phyloP scores from a whole-genome alignment of 2,797 vertebrate species.

The Lagorchestes hirsutus region DNA sequence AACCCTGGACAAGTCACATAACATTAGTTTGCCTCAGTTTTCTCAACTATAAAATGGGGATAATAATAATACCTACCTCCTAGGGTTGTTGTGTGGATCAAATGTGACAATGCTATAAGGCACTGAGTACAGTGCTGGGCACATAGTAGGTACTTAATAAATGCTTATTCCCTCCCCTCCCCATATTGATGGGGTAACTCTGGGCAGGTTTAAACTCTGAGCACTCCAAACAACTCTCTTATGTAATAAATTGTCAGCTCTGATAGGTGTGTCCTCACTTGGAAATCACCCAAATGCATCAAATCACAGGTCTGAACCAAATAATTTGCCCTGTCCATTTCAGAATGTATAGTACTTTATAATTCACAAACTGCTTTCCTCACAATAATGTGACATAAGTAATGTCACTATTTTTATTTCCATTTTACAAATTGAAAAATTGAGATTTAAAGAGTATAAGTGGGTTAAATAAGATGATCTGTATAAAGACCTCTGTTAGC shows the following conservation, averaged over 20 bases:
- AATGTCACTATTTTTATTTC: background rate
- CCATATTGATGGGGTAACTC: background rate
- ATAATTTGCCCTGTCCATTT: background rate
- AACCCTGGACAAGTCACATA: background rate
- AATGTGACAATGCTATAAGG: background rate
- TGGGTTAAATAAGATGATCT: background rate
- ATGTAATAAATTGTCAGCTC: background rate
- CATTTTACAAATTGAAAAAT: background rate
- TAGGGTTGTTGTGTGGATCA: no score
- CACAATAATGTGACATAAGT: background rate
- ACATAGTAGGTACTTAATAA: background rate
- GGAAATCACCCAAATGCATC: background rate
- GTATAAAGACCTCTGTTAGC: background rate
- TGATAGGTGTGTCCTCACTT: background rate
- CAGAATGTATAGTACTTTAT: background rate
- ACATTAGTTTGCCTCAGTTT: background rate
- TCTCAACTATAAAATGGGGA: background rate
- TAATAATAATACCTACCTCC: background rate
- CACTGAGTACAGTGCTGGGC: background rate
- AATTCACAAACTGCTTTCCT: background rate
- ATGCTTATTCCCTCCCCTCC: background rate
- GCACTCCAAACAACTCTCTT: background rate
- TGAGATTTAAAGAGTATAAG: background rate
- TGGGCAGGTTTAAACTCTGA: background rate
- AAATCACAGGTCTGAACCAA: background rate